These are phyloP conservation scores for Cynodonichthys magdalenae DNA, from an alignment of 2,797 vertebrate genomes.

Conservation along the genomic window DNA sequence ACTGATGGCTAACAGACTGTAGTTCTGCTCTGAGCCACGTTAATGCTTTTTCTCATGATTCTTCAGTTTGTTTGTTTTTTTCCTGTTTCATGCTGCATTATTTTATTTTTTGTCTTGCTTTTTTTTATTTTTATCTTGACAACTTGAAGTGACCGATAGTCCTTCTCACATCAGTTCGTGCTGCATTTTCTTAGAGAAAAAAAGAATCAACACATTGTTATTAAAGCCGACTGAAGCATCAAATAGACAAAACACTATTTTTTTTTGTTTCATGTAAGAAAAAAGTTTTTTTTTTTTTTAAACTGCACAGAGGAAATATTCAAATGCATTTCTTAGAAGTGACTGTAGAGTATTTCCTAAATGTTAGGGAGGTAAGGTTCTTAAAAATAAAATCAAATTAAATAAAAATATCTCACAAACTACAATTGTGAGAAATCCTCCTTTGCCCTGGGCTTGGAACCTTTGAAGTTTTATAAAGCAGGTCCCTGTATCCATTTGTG, in stretches of 20 bases:
- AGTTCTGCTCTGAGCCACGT: conserved; percentile 11
- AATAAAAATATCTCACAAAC: conserved; percentile 34
- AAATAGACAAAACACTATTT: conserved; percentile 7
- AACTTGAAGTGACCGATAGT: conserved; percentile 11
- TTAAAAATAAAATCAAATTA: conserved; percentile 34
- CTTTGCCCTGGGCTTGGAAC: conserved; percentile 46
- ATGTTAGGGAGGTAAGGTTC: conserved; percentile 45
- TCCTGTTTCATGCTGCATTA: not conserved
- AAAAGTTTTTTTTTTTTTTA: conserved; percentile 30
- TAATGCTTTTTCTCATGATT: conserved; percentile 22
- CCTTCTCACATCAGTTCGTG: conserved; percentile 7
- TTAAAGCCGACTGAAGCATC: conserved; percentile 14
- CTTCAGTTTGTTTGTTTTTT: conserved; percentile 7
- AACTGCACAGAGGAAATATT: conserved; percentile 35
- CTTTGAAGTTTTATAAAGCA: conserved; percentile 75
- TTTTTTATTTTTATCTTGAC: conserved; percentile 21
- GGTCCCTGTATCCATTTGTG: conserved; percentile 62
- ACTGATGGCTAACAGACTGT: conserved; percentile 25
- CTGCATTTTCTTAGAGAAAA: conserved; percentile 23
- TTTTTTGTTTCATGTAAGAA: not conserved
- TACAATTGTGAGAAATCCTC: conserved; percentile 58
- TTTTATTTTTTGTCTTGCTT: conserved; percentile 9
- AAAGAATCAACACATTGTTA: conserved; percentile 21
- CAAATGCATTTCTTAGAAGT: conserved; percentile 47
- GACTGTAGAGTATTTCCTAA: conserved; percentile 38